These are phyloP conservation scores for Itoplectis maculator DNA, from an alignment of 2,888 invertebrate species.

Conservation along the genomic window DNA sequence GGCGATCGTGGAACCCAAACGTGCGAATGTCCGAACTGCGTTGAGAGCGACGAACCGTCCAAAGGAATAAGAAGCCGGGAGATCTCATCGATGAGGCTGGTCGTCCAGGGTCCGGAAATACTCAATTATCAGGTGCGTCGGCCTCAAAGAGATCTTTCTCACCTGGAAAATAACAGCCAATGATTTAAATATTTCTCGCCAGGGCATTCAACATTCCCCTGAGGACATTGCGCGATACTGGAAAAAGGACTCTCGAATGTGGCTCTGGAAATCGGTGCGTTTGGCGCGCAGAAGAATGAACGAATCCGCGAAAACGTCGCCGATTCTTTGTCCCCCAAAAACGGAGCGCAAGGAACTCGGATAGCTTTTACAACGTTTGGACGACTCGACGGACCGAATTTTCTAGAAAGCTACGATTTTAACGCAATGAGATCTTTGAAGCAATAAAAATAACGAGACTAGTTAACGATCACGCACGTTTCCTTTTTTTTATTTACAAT, in stretches of 20 bases:
- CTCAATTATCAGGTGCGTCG: slow-evolving; percentile 78
- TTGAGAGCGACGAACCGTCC: slow-evolving; percentile 55
- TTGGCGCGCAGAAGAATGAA: slow-evolving; percentile 71
- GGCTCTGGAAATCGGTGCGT: slow-evolving; percentile 86
- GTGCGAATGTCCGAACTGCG: slow-evolving; percentile 71
- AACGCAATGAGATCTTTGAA: not conserved
- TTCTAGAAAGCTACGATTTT: slow-evolving; percentile 14
- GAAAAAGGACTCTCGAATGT: slow-evolving; percentile 90
- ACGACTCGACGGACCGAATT: not conserved
- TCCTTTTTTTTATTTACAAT: slow-evolving; percentile 51
- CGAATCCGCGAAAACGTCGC: slow-evolving; percentile 55
- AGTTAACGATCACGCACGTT: slow-evolving; percentile 25
- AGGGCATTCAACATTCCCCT: slow-evolving; percentile 86
- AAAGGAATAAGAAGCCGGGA: slow-evolving; percentile 75
- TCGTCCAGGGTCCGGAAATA: slow-evolving; percentile 78
- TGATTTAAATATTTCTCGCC: slow-evolving; percentile 64
- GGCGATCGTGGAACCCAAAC: slow-evolving; percentile 70
- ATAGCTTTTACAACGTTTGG: slow-evolving; percentile 2
- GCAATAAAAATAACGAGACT: slow-evolving; percentile 37
- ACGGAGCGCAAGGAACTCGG: slow-evolving; percentile 26
- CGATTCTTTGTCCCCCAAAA: slow-evolving; percentile 47
- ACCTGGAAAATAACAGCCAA: not conserved
- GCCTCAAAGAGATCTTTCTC: not conserved
- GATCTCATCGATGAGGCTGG: slow-evolving; percentile 75
- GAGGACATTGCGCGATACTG: slow-evolving; percentile 88